Percentiles rank a stretch among this genome's conserved stretches.
These are phyloP conservation scores for Eulemur macaco DNA, from an alignment of 2,113 vertebrate genomes.

Conservation along the genomic window DNA sequence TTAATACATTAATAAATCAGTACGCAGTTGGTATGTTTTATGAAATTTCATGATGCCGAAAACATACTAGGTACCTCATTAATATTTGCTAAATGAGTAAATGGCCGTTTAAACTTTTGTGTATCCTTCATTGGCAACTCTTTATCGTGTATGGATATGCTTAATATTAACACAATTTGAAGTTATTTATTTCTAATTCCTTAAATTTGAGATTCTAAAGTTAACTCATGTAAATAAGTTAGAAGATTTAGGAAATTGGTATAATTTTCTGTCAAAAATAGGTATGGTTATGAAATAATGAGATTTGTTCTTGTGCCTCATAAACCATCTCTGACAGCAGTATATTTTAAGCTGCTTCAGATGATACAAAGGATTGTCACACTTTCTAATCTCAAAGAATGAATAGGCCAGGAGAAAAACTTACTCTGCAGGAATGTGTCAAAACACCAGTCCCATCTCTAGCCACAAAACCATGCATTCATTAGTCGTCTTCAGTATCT, in stretches of 20 bases:
- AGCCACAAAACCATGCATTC: background rate
- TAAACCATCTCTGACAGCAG: background rate
- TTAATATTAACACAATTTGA: background rate
- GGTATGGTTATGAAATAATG: background rate
- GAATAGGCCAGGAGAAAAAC: background rate
- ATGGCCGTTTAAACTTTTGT: background rate
- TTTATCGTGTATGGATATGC: background rate
- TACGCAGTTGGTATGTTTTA: background rate
- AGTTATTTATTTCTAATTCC: background rate
- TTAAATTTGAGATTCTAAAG: background rate
- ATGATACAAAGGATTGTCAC: background rate
- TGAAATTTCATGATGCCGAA: background rate
- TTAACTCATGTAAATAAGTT: background rate
- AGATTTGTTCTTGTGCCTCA: background rate
- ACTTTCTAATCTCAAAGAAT: background rate
- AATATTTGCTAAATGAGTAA: background rate
- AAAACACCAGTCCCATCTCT: background rate
- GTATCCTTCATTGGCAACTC: background rate
- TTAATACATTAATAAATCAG: background rate
- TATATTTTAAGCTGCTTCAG: background rate
- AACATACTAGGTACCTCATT: background rate
- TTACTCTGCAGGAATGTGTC: background rate
- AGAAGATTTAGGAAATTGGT: background rate
- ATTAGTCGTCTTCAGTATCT: background rate
- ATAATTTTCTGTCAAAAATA: background rate